phyloP scores from a whole-genome alignment of 2,113 vertebrate genomes.

The Jaculus jaculus region DNA sequence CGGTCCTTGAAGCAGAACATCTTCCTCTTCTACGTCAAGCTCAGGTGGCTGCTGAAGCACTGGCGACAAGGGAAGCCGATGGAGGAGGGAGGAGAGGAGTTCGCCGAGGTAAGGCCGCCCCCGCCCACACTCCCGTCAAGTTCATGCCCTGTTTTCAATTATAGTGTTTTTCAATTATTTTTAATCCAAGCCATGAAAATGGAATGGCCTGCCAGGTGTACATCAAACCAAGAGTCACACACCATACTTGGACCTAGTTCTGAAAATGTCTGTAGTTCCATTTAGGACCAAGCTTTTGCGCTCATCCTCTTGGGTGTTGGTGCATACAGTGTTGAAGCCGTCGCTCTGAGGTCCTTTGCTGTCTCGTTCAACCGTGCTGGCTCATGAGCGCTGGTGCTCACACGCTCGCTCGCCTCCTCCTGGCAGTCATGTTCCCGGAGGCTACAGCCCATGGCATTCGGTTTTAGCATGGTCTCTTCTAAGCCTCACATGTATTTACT shows the following conservation, averaged over 20 bases:
- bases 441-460: neutral
- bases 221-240: neutral
- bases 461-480: neutral
- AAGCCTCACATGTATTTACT: neutral
- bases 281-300: neutral
- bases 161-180: rapidly evolving
- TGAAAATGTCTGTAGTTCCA: neutral
- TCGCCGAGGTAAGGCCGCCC: constrained; percentile 87
- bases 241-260: neutral
- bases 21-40: constrained; percentile 94
- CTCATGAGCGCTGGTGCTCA: neutral
- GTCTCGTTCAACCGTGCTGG: neutral
- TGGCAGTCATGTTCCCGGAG: neutral
- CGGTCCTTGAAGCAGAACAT: constrained; percentile 93
- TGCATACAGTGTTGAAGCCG: neutral
- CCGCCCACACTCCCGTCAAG: too few relatives aligned
- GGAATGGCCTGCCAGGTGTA: neutral
- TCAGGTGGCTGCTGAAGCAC: constrained; percentile 94
- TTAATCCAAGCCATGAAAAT: neutral
- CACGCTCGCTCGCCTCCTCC: neutral
- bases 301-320: neutral
- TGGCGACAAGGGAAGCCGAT: constrained; percentile 90
- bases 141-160: too few relatives aligned
- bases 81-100: constrained; percentile 83
- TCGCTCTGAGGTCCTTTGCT: neutral